Base-by-base conservation (phyloP, 2,113 vertebrate species). In the Chloropsis cyanopogon region DNA sequence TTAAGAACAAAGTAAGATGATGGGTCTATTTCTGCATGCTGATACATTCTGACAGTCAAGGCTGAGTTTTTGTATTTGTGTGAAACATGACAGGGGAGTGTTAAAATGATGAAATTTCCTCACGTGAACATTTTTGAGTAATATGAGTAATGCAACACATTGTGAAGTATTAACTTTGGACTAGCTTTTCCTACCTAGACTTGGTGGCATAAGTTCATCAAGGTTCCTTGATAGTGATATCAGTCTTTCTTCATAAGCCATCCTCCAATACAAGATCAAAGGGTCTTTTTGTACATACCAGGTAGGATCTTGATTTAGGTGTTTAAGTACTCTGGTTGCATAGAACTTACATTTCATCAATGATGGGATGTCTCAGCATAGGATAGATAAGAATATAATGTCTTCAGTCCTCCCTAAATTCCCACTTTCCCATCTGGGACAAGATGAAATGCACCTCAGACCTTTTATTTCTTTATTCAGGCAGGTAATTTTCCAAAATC, bases 1-100 rank as follows among this genome's bases (percentile, higher is more conserved):
- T 98, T 96, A 98, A 97, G 92, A 99, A 99, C 44, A 99, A 99
- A 98, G 99, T 99, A 98, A 95, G 97, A 92, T 42, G 26, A 76
- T 75, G 44, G 26, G 20, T 87, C 50, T 93, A 2, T 24, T 82
- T 92, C 88, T 88, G 80, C 82, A 93, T 82, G 73, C 57, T 87
- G 47, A 31, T 75, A 57, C 11, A 41, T 65, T 81, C 63, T 64
- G 64, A 29, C 9, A 25, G 10, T 47, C 37, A 81, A 64, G 54
- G 31, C 24, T 73, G 39, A 4, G 28, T 1, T 76, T 21, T 86
- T 82, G n/a, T 86, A n/a, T 64, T 95, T 24, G 24, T 4, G 4
- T 44, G 39, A 76, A 49, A 61, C 25, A 33, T 56, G 42, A n/a
- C 44, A 57, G 35, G 37, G 35, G 53, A 76, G 18, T 50, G 57